Percentiles rank a stretch among this genome's conserved stretches.
Conservation (phyloP, 2,888 invertebrate species). For the Liopterus haemorrhoidalis region DNA sequence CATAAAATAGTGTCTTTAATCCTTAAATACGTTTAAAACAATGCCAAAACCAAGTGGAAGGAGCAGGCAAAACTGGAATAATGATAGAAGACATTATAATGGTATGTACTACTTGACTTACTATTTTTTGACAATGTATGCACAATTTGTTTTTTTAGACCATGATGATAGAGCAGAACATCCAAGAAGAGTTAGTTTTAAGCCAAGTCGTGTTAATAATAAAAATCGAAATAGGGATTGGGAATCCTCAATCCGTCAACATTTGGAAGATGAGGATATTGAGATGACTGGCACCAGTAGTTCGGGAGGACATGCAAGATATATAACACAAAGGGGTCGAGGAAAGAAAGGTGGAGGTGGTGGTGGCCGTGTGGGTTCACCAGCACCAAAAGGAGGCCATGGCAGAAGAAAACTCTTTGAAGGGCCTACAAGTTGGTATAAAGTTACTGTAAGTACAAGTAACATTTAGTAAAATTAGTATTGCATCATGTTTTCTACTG, state of each 20-base stretch:
- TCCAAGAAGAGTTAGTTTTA: conserved; percentile 53
- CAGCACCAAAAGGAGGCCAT: conserved; percentile 43
- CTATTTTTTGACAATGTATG: neutral
- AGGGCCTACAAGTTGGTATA: conserved; percentile 63
- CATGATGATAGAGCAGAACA: conserved; percentile 34
- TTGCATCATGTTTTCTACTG: conserved; percentile 14
- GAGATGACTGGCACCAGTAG: conserved; percentile 52
- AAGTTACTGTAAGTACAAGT: conserved; percentile 51
- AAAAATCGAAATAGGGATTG: conserved; percentile 44
- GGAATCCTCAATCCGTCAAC: conserved; percentile 45
- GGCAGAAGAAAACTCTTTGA: conserved; percentile 48
- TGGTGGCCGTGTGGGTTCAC: conserved; percentile 48
- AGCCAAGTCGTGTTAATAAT: conserved; percentile 43
- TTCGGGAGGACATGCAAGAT: conserved; percentile 33
- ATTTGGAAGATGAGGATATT: conserved; percentile 58
- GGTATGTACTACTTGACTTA: conserved; percentile 6
- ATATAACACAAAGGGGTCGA: conserved; percentile 22
- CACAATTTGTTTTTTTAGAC: conserved; percentile 9
- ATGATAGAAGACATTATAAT: conserved; percentile 14
- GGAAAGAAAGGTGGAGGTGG: conserved; percentile 22
- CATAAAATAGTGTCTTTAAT: conserved; percentile 8
- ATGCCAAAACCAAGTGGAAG: conserved; percentile 20
- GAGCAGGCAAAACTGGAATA: conserved; percentile 11
- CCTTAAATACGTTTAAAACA: conserved; percentile 9
- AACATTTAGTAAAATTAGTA: conserved; percentile 3